Conservation (phyloP, 2,888 invertebrate genomes). For the Caenorhabditis sinica region DNA sequence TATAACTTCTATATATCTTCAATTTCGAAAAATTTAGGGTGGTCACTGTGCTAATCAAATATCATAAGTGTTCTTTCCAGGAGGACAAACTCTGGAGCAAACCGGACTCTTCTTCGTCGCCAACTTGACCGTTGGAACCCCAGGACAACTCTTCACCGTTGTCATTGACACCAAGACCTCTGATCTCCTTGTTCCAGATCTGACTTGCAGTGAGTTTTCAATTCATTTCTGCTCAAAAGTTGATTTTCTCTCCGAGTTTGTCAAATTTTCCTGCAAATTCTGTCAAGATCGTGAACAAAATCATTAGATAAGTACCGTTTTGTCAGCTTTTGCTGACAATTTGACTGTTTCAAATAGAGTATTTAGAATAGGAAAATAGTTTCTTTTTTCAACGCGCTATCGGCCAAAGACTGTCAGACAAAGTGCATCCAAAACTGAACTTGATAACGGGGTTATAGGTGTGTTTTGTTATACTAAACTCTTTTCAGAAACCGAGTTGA, state of each 20-base stretch:
- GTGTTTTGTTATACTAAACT: conserved; percentile 2
- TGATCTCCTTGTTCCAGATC: conserved; percentile 56
- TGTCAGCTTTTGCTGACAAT: conserved; percentile 63
- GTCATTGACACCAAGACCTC: conserved; percentile 56
- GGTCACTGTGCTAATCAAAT: neutral
- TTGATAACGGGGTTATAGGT: conserved; percentile 16
- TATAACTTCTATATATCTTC: too few relatives aligned
- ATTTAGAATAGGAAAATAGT: neutral
- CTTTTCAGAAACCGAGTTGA: conserved; percentile 26
- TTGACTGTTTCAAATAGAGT: conserved; percentile 11
- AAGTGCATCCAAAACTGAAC: conserved; percentile 15
- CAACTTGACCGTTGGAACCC: conserved; percentile 61
- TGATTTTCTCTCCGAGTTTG: neutral
- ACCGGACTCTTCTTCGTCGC: conserved; percentile 39
- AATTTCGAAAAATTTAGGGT: too few relatives aligned
- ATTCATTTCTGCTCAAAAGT: neutral
- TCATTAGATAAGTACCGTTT: conserved; percentile 18
- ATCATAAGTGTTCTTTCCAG: conserved; percentile 14
- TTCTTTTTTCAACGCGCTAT: conserved; percentile 25
- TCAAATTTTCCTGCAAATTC: neutral
- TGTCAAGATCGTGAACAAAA: conserved; percentile 11
- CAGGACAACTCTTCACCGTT: conserved; percentile 62
- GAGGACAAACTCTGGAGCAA: conserved; percentile 60
- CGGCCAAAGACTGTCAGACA: conserved; percentile 13
- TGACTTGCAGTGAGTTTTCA: conserved; percentile 44